Evolutionary conservation across 2,888 invertebrate genomes (phyloP).

Genomic region (Dorcus hopei): DNA sequence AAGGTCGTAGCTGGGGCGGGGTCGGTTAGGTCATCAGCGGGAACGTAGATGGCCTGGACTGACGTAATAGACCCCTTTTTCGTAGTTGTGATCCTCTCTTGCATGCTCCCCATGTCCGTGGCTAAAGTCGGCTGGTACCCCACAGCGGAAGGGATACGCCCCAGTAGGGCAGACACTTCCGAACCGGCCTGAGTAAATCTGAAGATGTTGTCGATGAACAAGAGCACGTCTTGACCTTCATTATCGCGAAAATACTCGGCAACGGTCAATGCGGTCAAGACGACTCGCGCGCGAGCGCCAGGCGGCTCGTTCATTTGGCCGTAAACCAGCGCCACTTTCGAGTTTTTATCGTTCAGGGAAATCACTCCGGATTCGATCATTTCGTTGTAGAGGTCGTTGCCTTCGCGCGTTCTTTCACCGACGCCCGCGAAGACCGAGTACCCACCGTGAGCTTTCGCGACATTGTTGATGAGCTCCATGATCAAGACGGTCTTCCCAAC

Average conservation of each 20-base stretch:
- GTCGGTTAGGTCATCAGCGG: constrained; percentile 91
- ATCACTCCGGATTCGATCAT: constrained; percentile 95
- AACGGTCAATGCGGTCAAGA: constrained; percentile 85
- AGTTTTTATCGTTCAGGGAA: constrained; percentile 76
- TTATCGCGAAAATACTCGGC: constrained; percentile 94
- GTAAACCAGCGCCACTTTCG: constrained; percentile 88
- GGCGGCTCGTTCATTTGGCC: constrained; percentile 98
- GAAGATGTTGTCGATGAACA: constrained; percentile 96
- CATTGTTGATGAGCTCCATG: constrained; percentile 95
- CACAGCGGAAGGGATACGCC: constrained; percentile 93
- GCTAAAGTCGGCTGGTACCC: constrained; percentile 95
- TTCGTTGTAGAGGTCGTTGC: constrained; percentile 91
- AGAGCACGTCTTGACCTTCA: constrained; percentile 89
- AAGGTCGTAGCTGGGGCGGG: constrained; percentile 94
- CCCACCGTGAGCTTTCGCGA: constrained; percentile 93
- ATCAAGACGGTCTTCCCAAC: constrained; percentile 94
- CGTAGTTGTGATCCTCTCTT: constrained; percentile 93
- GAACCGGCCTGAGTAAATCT: constrained; percentile 85
- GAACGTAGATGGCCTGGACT: constrained; percentile 91
- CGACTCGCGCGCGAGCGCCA: constrained; percentile 88
- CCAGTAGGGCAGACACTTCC: constrained; percentile 85
- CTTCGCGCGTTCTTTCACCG: constrained; percentile 90
- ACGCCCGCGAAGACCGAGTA: constrained; percentile 95
- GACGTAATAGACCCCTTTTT: constrained; percentile 93
- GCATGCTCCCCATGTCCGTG: constrained; percentile 96